phyloP scores from a whole-genome alignment of 1,140 invertebrate genomes.

The Polypedilum pembai region DNA sequence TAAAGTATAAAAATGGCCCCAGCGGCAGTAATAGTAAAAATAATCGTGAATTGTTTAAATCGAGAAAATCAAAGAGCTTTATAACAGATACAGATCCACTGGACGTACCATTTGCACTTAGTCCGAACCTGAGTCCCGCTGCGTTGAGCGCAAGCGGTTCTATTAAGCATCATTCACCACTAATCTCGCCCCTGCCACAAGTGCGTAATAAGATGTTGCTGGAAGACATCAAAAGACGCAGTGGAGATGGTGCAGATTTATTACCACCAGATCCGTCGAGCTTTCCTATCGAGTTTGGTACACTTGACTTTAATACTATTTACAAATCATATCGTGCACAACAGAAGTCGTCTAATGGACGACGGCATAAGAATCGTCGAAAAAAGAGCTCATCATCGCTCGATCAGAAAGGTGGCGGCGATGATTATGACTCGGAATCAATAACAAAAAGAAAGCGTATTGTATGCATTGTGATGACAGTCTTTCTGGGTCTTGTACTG shows the following conservation, averaged over 20 bases:
- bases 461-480: conserved; percentile 56
- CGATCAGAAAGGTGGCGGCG: conserved; percentile 36
- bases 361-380: conserved; percentile 32
- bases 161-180: conserved; percentile 18
- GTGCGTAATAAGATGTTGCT: neutral
- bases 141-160: conserved; percentile 3
- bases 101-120: neutral
- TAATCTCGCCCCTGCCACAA: conserved; percentile 4
- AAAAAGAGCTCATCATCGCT: conserved; percentile 22
- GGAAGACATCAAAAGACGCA: conserved; percentile 12
- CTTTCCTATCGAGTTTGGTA: conserved; percentile 3
- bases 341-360: conserved; percentile 29
- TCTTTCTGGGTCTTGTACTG: conserved; percentile 58
- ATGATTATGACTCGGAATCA: conserved; percentile 43
- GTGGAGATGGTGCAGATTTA: conserved; percentile 22
- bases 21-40: neutral
- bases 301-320: conserved; percentile 22
- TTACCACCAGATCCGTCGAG: conserved; percentile 1
- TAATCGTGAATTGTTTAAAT: conserved; percentile 38
- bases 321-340: conserved; percentile 23
- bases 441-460: conserved; percentile 55
- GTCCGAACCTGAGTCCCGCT: conserved; percentile 13
- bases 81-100: conserved; percentile 37
- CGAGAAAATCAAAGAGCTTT: conserved; percentile 44
- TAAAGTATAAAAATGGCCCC: conserved; percentile 21